phyloP scores from a whole-genome alignment of 2,888 invertebrate genomes.

The Hirtodrosophila cameraria region DNA sequence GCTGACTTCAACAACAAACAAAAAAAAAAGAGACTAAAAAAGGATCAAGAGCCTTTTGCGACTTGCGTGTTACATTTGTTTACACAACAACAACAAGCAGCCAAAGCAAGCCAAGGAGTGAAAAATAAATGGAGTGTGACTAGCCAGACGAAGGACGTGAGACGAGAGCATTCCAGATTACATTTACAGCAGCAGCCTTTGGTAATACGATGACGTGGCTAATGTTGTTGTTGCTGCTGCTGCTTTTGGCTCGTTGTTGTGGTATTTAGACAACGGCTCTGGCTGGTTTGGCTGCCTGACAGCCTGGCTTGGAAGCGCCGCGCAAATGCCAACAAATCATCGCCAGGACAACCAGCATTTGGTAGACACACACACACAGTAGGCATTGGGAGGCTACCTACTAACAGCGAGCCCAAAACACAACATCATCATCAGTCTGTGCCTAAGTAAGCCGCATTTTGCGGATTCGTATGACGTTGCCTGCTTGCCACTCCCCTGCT shows the following conservation, averaged over 20 bases:
- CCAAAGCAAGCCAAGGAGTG: conserved; percentile 61
- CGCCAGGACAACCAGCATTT: conserved; percentile 63
- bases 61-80: conserved; percentile 62
- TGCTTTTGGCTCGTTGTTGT: conserved; percentile 31
- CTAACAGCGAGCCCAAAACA: conserved; percentile 5
- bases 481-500: not conserved
- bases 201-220: conserved; percentile 71
- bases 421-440: conserved; percentile 72
- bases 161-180: conserved; percentile 56
- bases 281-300: conserved; percentile 8
- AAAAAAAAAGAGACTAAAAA: not conserved
- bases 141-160: conserved; percentile 20
- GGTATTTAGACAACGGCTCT: conserved; percentile 52
- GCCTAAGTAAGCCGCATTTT: conserved; percentile 80
- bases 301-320: conserved; percentile 47
- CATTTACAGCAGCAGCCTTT: conserved; percentile 68
- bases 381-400: conserved; percentile 2
- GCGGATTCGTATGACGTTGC: conserved; percentile 70
- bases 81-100: conserved; percentile 37
- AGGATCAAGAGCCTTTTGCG: conserved; percentile 42
- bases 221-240: conserved; percentile 17
- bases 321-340: conserved; percentile 76
- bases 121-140: conserved; percentile 78
- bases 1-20: not conserved
- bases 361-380: conserved; percentile 21